Evolutionary conservation across 2,888 invertebrate species (phyloP).

Genomic region (Globia sparganii): DNA sequence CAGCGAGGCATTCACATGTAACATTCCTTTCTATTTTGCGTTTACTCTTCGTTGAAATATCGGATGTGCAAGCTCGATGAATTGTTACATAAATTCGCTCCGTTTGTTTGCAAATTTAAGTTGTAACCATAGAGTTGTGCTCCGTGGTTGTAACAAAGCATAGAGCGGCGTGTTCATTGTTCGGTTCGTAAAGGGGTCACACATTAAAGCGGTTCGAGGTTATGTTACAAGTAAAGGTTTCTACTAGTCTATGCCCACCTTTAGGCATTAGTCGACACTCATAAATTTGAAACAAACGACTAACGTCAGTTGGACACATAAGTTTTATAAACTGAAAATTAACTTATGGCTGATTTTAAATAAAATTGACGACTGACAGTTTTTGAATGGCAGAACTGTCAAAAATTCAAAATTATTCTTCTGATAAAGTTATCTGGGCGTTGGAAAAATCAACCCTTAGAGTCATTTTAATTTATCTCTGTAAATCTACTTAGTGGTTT

Average conservation of each 20-base stretch:
- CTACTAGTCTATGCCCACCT: not conserved
- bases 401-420: no score
- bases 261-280: not conserved
- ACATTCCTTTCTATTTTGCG: not conserved
- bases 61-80: not conserved
- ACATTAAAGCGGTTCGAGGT: not conserved
- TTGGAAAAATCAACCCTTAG: no score
- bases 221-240: not conserved
- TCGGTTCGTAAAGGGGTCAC: not conserved
- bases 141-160: no score
- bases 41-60: not conserved
- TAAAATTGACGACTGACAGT: no score
- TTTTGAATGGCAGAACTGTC: no score
- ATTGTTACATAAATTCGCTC: not conserved
- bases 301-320: not conserved
- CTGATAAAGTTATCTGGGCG: no score
- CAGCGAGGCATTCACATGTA: not conserved
- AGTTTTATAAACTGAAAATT: not conserved
- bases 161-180: not conserved
- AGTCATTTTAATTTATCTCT: constrained; percentile 7
- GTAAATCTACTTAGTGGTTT: not conserved
- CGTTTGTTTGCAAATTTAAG: not conserved
- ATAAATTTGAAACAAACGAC: not conserved
- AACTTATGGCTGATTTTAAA: no score
- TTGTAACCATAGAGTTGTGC: no score